phyloP scores from a whole-genome alignment of 2,888 invertebrate species.

The Alentia gelatinosa region DNA sequence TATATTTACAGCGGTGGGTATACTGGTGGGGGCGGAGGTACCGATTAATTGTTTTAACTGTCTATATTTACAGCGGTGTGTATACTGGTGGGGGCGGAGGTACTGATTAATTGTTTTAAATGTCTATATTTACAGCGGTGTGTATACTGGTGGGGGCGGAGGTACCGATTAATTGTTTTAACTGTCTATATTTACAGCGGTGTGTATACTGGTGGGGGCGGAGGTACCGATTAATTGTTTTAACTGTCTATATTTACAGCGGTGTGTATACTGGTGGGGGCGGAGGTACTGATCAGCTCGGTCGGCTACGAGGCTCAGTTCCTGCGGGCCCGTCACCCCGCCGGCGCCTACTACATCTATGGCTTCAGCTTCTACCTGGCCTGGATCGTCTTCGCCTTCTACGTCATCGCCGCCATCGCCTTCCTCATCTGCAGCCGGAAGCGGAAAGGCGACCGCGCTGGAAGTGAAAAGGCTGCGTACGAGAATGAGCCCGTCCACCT shows the following conservation, averaged over 20 bases:
- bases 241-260: slow-evolving; percentile 82
- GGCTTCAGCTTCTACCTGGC: slow-evolving; percentile 83
- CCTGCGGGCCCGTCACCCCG: slow-evolving; percentile 86
- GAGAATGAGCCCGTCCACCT: slow-evolving; percentile 92
- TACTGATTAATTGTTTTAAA: too few relatives aligned
- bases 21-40: too few relatives aligned
- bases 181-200: slow-evolving; percentile 83
- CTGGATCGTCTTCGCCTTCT: slow-evolving; percentile 89
- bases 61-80: too few relatives aligned
- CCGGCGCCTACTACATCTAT: slow-evolving; percentile 85
- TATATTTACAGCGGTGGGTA: too few relatives aligned
- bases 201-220: slow-evolving; percentile 90
- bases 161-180: too few relatives aligned
- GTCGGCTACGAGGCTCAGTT: slow-evolving; percentile 87
- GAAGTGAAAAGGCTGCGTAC: slow-evolving; percentile 90
- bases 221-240: slow-evolving; percentile 87
- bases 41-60: too few relatives aligned
- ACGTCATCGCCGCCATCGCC: slow-evolving; percentile 86
- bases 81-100: too few relatives aligned
- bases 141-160: too few relatives aligned
- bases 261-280: slow-evolving; percentile 89
- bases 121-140: too few relatives aligned
- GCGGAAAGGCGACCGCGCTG: slow-evolving; percentile 91
- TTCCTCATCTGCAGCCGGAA: slow-evolving; percentile 92
- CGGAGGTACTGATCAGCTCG: slow-evolving; percentile 89